phyloP scores from a whole-genome alignment of 2,113 vertebrate genomes.

The Cinclus mexicanus region DNA sequence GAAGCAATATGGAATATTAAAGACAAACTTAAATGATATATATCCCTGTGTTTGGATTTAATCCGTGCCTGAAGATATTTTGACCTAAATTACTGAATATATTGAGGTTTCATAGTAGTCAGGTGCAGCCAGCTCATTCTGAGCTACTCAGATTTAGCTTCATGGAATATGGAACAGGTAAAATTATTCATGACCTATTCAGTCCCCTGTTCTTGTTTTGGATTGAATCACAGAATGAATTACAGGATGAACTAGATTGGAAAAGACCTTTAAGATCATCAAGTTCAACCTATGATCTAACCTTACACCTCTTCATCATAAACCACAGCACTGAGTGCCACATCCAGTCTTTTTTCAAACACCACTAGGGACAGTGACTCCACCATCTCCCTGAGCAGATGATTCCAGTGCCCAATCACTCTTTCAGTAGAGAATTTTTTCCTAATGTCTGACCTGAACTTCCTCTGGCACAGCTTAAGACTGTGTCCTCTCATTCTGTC shows the following conservation, averaged over 20 bases:
- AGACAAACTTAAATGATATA: conserved; percentile 68
- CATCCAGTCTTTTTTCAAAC: neutral
- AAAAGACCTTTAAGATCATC: neutral
- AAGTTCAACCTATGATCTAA: neutral
- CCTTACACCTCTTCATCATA: too few species aligned
- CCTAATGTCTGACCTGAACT: neutral
- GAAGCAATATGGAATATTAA: conserved; percentile 60
- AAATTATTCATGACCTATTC: conserved; percentile 68
- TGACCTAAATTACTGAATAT: conserved; percentile 66
- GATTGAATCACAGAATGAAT: neutral
- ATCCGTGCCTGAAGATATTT: conserved; percentile 71
- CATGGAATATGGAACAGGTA: conserved; percentile 66
- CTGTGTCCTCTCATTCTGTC: neutral
- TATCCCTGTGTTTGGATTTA: conserved; percentile 57
- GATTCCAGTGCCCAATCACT: neutral
- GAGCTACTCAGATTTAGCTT: conserved; percentile 56
- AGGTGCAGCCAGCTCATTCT: conserved; percentile 28
- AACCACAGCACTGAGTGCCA: neutral
- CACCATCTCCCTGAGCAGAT: neutral
- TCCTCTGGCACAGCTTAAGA: fast-evolving
- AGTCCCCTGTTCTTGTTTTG: conserved; percentile 17
- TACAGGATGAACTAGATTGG: neutral
- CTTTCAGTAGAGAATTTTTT: neutral
- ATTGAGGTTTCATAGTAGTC: conserved; percentile 47
- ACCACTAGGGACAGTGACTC: fast-evolving